Evolutionary conservation across 2,888 invertebrate genomes (phyloP).

Genomic region (Resseliella maxima): DNA sequence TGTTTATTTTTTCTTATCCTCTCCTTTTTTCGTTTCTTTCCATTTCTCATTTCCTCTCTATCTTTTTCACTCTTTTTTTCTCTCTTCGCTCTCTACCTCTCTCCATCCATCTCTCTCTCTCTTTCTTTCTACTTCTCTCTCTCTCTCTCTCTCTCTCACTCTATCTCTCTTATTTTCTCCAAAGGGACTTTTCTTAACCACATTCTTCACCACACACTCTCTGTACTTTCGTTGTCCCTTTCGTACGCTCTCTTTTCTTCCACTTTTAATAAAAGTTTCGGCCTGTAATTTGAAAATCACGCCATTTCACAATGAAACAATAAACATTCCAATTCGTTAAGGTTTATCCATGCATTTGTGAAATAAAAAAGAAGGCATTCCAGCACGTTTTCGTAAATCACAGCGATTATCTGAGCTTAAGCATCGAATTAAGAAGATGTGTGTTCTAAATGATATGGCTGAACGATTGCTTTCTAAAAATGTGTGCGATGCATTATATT

Average conservation of each 20-base stretch:
- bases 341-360: not conserved
- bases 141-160: no score
- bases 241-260: not conserved
- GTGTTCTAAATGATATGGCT: slow-evolving; percentile 15
- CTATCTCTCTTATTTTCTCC: no score
- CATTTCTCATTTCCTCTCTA: no score
- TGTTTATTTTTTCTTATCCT: no score
- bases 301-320: not conserved
- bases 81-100: no score
- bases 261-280: not conserved
- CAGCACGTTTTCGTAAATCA: not conserved
- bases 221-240: no score
- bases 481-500: not conserved
- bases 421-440: not conserved
- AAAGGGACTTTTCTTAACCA: no score
- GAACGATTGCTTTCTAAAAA: not conserved
- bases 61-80: no score
- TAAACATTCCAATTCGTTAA: not conserved
- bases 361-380: not conserved
- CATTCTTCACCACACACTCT: no score
- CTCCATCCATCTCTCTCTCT: no score
- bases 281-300: not conserved
- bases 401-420: not conserved
- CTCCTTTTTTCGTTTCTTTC: no score
- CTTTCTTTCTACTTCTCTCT: no score